These are phyloP conservation scores for Athene cunicularia DNA, from an alignment of 2,113 vertebrate genomes.

Conservation along the genomic window DNA sequence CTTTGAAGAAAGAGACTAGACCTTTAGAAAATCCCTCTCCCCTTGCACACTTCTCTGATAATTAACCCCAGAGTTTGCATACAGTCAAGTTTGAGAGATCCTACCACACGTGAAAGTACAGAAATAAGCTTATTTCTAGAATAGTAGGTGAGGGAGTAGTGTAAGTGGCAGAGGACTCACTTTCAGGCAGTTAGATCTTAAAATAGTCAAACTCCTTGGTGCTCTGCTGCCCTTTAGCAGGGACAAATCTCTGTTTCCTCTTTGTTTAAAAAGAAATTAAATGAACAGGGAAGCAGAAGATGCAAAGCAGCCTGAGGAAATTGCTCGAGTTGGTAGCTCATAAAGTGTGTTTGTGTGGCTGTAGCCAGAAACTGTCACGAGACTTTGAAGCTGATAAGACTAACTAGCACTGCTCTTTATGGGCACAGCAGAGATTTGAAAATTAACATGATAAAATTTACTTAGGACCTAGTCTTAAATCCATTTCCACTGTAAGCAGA, in stretches of 20 bases:
- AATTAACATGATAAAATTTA: neutral
- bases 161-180: neutral
- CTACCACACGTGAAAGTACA: neutral
- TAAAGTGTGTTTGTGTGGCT: neutral
- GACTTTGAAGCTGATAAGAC: neutral
- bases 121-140: neutral
- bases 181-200: neutral
- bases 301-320: constrained; percentile 25
- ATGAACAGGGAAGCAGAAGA: neutral
- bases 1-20: constrained; percentile 41
- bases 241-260: neutral
- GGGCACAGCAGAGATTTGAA: neutral
- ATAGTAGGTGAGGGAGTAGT: neutral
- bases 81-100: neutral
- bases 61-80: constrained; percentile 22
- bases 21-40: constrained; percentile 21
- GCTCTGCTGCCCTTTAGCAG: neutral
- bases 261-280: neutral
- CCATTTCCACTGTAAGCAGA: neutral
- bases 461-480: neutral
- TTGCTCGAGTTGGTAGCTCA: neutral
- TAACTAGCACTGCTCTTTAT: neutral
- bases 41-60: constrained; percentile 22
- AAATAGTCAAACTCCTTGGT: neutral
- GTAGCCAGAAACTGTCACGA: neutral